These are phyloP conservation scores for Eilema caniola DNA, from an alignment of 2,888 invertebrate genomes.

Conservation along the genomic window DNA sequence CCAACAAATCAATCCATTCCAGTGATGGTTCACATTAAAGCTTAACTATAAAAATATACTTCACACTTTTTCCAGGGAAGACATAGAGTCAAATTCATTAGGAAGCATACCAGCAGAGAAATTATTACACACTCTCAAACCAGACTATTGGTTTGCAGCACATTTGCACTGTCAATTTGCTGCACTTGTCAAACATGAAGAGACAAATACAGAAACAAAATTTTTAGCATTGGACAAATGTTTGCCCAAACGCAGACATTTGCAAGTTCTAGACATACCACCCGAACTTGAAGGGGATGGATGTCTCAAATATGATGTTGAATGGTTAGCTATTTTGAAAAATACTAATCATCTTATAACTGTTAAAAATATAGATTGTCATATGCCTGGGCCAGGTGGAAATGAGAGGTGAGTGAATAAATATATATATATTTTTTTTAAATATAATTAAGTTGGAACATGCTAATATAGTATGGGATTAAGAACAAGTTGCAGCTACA, in stretches of 20 bases:
- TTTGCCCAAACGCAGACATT: slow-evolving; percentile 94
- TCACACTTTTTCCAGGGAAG: slow-evolving; percentile 87
- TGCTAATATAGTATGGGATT: no score
- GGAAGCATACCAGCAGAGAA: slow-evolving; percentile 96
- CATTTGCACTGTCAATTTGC: slow-evolving; percentile 99
- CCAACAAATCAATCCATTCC: no score
- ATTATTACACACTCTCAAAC: slow-evolving; percentile 92
- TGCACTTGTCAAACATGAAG: slow-evolving; percentile 93
- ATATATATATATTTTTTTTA: neutral
- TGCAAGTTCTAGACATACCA: slow-evolving; percentile 93
- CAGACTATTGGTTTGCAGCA: slow-evolving; percentile 98
- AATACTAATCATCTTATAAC: slow-evolving; percentile 95
- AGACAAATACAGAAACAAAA: slow-evolving; percentile 86
- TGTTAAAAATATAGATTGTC: slow-evolving; percentile 89
- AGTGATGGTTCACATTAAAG: no score
- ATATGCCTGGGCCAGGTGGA: slow-evolving; percentile 93
- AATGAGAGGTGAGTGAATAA: slow-evolving; percentile 86
- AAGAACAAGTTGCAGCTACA: no score
- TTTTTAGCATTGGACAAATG: slow-evolving; percentile 99
- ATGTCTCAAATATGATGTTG: slow-evolving; percentile 93
- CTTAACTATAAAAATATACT: no score
- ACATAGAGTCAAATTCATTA: slow-evolving; percentile 93
- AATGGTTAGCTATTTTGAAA: slow-evolving; percentile 96
- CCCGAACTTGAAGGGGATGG: slow-evolving; percentile 84
- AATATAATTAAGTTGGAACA: neutral